These are phyloP conservation scores for Todus mexicanus DNA, from an alignment of 2,797 vertebrate genomes.

Conservation along the genomic window DNA sequence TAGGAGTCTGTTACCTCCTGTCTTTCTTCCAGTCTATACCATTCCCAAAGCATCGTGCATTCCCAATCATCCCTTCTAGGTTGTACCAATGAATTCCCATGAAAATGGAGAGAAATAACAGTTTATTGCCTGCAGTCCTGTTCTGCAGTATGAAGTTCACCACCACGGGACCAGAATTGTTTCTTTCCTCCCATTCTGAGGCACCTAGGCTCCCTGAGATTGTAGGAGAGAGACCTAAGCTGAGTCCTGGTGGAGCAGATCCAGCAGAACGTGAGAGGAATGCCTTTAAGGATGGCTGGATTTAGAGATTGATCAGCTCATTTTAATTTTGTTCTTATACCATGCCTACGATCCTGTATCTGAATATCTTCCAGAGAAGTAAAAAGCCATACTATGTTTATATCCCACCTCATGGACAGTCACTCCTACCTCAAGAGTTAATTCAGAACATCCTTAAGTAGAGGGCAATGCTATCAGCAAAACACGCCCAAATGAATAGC, in stretches of 20 bases:
- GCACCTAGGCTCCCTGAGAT: neutral
- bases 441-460: neutral
- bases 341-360: neutral
- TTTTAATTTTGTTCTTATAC: neutral
- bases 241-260: neutral
- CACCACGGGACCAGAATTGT: neutral
- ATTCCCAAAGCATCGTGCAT: neutral
- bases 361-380: neutral
- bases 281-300: neutral
- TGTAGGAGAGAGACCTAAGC: neutral
- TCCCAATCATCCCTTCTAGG: neutral
- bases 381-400: slow-evolving; percentile 23
- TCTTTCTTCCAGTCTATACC: neutral
- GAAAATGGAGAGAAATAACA: neutral
- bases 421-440: slow-evolving; percentile 10
- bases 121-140: neutral
- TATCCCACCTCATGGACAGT: neutral
- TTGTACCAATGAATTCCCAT: neutral
- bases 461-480: neutral
- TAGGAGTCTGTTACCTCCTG: neutral
- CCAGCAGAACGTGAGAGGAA: neutral
- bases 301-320: neutral
- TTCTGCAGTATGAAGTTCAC: neutral
- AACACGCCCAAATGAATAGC: neutral
- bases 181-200: neutral